These are phyloP conservation scores for Passer montanus DNA, from an alignment of 2,113 vertebrate genomes.

Conservation along the genomic window DNA sequence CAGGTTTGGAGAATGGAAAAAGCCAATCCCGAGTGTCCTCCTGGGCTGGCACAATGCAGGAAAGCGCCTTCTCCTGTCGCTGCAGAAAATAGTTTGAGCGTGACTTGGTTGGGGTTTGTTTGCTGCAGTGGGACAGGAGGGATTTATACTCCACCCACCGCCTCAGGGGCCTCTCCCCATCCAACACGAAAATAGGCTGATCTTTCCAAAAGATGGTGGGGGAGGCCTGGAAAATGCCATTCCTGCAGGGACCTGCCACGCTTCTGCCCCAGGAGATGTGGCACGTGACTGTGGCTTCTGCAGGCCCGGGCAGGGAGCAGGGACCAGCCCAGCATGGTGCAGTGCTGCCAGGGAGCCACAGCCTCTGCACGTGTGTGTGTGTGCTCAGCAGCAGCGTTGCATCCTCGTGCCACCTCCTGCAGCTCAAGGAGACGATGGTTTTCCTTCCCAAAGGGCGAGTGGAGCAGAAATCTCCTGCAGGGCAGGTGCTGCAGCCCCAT, in stretches of 20 bases:
- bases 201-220: neutral
- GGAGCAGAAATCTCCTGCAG: neutral
- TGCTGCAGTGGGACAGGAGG: slow-evolving; percentile 36
- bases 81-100: slow-evolving; percentile 32
- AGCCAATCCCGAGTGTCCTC: neutral
- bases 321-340: neutral
- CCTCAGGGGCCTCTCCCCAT: slow-evolving; percentile 11
- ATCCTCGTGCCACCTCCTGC: neutral
- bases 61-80: neutral
- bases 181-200: slow-evolving; percentile 2
- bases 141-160: slow-evolving; percentile 11
- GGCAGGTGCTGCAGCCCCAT: neutral
- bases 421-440: neutral
- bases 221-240: neutral
- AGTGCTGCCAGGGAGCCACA: neutral
- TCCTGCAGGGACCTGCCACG: neutral
- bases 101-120: slow-evolving; percentile 31
- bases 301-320: neutral
- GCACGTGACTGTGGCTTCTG: neutral
- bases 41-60: neutral
- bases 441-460: neutral
- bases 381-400: neutral
- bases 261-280: neutral
- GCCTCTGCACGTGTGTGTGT: fast-evolving
- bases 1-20: neutral